Evolutionary conservation across 2,797 vertebrate species (phyloP).

Genomic region (Sebastes taczanowskii): DNA sequence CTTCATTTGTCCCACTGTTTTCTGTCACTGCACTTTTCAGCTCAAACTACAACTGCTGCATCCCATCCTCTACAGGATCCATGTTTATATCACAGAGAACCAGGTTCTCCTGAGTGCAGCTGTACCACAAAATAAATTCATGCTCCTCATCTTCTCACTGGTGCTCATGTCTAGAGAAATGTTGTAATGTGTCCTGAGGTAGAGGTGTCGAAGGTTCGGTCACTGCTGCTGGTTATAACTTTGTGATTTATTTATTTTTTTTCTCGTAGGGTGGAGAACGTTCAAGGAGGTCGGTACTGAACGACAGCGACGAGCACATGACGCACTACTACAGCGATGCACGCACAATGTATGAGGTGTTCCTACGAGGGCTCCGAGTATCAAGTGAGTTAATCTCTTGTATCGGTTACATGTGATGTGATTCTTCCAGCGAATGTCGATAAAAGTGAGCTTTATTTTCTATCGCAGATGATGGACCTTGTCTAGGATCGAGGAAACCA

Average conservation of each 20-base stretch:
- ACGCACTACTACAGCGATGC: slow-evolving; percentile 87
- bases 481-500: slow-evolving; percentile 93
- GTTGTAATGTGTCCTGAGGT: background rate
- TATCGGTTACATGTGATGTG: background rate
- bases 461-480: slow-evolving; percentile 91
- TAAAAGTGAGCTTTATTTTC: background rate
- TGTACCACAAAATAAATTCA: background rate
- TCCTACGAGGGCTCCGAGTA: slow-evolving; percentile 87
- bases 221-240: background rate
- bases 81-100: background rate
- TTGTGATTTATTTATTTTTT: background rate
- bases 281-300: slow-evolving; percentile 85
- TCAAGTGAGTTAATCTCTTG: slow-evolving; percentile 86
- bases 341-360: slow-evolving; percentile 88
- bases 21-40: background rate
- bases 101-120: background rate
- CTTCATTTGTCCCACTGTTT: background rate
- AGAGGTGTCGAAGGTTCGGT: background rate
- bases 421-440: background rate
- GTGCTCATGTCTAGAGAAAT: background rate
- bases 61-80: background rate
- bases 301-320: slow-evolving; percentile 76
- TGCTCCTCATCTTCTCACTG: no score
- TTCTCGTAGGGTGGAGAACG: slow-evolving; percentile 81
- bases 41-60: background rate